Evolutionary conservation across 2,888 invertebrate species (phyloP).

Genomic region (Tipula vernalis): DNA sequence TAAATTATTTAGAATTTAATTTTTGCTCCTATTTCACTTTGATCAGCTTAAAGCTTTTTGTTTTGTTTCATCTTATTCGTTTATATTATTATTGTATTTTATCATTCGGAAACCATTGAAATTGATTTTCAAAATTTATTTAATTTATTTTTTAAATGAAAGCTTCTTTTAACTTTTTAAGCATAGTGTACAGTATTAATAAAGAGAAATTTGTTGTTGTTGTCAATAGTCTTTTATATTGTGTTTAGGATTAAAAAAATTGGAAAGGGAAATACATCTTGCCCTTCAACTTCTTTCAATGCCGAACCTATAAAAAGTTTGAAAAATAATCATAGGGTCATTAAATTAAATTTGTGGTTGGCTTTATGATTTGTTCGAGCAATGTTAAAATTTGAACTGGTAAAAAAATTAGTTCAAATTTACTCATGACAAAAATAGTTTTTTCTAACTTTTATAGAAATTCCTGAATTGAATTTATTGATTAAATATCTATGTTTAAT

Average conservation of each 20-base stretch:
- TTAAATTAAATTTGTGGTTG: no score
- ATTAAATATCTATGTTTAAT: no score
- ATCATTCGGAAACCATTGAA: background rate
- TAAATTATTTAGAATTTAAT: background rate
- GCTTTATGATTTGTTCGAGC: no score
- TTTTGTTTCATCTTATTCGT: background rate
- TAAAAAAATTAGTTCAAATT: no score
- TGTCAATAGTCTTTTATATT: background rate
- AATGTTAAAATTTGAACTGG: no score
- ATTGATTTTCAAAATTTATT: background rate
- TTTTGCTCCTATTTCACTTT: background rate
- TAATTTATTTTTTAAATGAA: background rate
- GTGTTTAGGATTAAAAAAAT: background rate
- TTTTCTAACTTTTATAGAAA: no score
- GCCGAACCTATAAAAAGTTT: no score
- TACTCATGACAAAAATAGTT: no score
- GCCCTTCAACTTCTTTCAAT: no score
- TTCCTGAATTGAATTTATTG: no score
- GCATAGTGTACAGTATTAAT: background rate
- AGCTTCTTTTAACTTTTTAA: background rate
- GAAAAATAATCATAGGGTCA: no score
- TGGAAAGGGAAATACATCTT: background rate
- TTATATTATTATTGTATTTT: background rate
- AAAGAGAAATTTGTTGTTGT: background rate
- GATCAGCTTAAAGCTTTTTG: background rate